Evolutionary conservation across 2,797 vertebrate genomes (phyloP).

Genomic region (Etheostoma perlongum): DNA sequence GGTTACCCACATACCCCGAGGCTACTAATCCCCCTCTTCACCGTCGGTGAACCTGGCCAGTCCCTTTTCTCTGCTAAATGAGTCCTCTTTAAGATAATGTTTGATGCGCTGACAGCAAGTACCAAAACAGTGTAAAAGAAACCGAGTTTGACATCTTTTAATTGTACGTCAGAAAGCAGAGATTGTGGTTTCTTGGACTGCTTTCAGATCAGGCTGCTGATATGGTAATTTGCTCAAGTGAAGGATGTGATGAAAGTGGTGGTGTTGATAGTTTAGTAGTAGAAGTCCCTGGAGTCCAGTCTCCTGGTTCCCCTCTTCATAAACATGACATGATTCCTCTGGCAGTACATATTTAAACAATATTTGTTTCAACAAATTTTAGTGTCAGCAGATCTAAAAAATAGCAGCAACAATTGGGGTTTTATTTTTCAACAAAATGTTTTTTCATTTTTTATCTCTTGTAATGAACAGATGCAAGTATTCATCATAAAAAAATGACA

Average conservation of each 20-base stretch:
- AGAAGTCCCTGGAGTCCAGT: slow-evolving; percentile 69
- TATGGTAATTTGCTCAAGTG: slow-evolving; percentile 79
- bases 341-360: slow-evolving; percentile 39
- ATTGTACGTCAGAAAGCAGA: slow-evolving; percentile 86
- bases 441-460: slow-evolving; percentile 33
- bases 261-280: slow-evolving; percentile 69
- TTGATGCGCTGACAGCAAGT: slow-evolving; percentile 85
- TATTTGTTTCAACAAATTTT: slow-evolving; percentile 51
- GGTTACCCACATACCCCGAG: slow-evolving; percentile 78
- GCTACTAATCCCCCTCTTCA: slow-evolving; percentile 72
- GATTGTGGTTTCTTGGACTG: slow-evolving; percentile 79
- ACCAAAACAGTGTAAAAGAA: slow-evolving; percentile 84
- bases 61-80: slow-evolving; percentile 85
- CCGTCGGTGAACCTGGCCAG: slow-evolving; percentile 62
- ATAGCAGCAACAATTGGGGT: neutral
- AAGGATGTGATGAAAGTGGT: slow-evolving; percentile 78
- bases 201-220: slow-evolving; percentile 78
- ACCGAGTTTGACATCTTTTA: slow-evolving; percentile 91
- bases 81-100: slow-evolving; percentile 88
- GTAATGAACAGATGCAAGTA: slow-evolving; percentile 18
- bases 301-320: slow-evolving; percentile 54
- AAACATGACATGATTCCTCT: slow-evolving; percentile 52
- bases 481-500: slow-evolving; percentile 34
- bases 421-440: slow-evolving; percentile 8
- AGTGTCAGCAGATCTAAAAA: slow-evolving; percentile 30